Conservation (phyloP, 1,140 invertebrate genomes). For the Steinernema feltiae region DNA sequence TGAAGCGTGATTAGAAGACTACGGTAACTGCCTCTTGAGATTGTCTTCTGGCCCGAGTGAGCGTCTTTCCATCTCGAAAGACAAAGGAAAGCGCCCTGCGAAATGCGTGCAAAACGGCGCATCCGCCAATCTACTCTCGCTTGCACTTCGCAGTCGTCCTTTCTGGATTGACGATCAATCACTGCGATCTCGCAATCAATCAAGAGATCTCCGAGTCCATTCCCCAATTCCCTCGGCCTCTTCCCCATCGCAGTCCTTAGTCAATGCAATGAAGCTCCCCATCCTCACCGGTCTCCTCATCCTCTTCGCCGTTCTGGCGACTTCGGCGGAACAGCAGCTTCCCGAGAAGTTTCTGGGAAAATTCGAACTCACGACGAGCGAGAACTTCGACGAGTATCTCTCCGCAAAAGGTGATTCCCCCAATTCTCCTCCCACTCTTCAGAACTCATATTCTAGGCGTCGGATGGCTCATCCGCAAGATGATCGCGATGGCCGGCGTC, state of each 20-base stretch:
- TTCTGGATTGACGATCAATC: neutral
- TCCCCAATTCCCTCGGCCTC: neutral
- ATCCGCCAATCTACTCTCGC: too few species aligned
- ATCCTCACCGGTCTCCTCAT: neutral
- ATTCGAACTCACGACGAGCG: constrained; percentile 14
- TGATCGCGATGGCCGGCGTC: constrained; percentile 16
- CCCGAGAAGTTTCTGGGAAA: constrained; percentile 24
- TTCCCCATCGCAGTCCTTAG: neutral
- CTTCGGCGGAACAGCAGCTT: neutral
- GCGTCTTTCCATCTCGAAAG: too few species aligned
- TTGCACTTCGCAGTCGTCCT: too few species aligned
- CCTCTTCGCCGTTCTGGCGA: neutral
- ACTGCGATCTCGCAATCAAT: neutral
- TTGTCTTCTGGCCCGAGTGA: too few species aligned
- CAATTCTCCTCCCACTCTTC: neutral
- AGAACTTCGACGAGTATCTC: constrained; percentile 29
- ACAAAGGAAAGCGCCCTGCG: too few species aligned
- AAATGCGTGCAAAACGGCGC: too few species aligned
- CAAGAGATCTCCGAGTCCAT: neutral
- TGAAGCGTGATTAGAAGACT: too few species aligned
- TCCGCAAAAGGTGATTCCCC: constrained; percentile 3
- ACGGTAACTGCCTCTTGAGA: too few species aligned
- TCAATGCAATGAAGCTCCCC: neutral
- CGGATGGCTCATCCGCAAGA: constrained; percentile 18
- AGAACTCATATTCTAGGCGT: constrained; percentile 10